Base-by-base conservation (phyloP, 2,113 vertebrate genomes). In the Triplophysa rosa region DNA sequence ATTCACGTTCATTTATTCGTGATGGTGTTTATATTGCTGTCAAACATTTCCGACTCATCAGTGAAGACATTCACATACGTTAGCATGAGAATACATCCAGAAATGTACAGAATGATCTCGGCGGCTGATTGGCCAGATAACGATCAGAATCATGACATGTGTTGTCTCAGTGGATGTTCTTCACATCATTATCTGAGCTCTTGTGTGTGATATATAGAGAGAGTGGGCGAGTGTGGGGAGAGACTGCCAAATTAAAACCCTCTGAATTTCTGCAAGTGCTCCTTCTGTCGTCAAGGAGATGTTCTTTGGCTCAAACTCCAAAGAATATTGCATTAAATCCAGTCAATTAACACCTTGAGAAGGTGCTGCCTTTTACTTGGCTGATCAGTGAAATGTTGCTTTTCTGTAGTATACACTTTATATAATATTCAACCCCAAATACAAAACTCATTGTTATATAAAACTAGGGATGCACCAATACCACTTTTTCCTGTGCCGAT, bases 211-310 rank as follows among this genome's bases (percentile, higher is more conserved):
- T 58, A 74, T 56, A 56, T 70, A 45, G 49, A 58, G 59, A 24
- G 77, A 75, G 77, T 78, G 77, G 74, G 61, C 72, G 68, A 75
- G 72, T 54, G 82, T 81, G 69, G 47, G 67, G 61, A 17, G 16
- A 70, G 42, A 71, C 64, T 83, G 85, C 85, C 81, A 83, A 86
- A 72, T 83, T 78, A 86, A 84, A 84, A 81, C 56, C 62, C 78
- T 75, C 81, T 70, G 67, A 84, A 86, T 86, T 84, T 83, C 76
- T 84, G 79, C 80, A 61, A 69, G 16, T 79, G 24, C 74, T 80
- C 47, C 49, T 78, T 85, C 86, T 88, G 67, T 85, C 81, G 45
- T 75, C 63, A 83, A 77, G 84, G 81, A 86, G 83, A 87, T 82
- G 82, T 56, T 66, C 45, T 70, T 45, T 69, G 66, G 76, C 84